phyloP scores from a whole-genome alignment of 2,888 invertebrate genomes.

The Cryptophagus acutangulus region DNA sequence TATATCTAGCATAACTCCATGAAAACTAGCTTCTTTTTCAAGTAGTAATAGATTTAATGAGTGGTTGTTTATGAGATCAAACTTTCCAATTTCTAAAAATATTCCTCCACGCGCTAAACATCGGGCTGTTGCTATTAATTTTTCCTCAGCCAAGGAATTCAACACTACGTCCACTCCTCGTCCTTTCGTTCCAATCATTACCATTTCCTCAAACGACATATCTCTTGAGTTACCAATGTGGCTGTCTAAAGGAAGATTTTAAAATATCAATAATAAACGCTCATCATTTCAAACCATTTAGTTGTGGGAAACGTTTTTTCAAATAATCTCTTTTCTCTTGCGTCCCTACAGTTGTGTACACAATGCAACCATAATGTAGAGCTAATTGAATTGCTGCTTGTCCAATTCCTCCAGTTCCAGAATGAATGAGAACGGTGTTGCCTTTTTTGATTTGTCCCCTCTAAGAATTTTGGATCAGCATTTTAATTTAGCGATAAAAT shows the following conservation, averaged over 20 bases:
- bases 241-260: no score
- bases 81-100: constrained; percentile 84
- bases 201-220: constrained; percentile 79
- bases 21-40: constrained; percentile 67
- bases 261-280: no score
- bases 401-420: constrained; percentile 69
- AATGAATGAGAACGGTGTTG: constrained; percentile 53
- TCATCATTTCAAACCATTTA: no score
- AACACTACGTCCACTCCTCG: constrained; percentile 85
- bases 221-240: constrained; percentile 64
- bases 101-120: constrained; percentile 59
- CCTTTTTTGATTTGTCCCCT: constrained; percentile 31
- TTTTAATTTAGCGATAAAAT: background rate
- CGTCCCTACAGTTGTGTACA: constrained; percentile 68
- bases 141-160: constrained; percentile 90
- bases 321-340: constrained; percentile 61
- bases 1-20: constrained; percentile 66
- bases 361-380: constrained; percentile 58
- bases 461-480: constrained; percentile 15
- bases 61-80: constrained; percentile 67
- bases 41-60: constrained; percentile 62
- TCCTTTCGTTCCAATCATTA: constrained; percentile 74
- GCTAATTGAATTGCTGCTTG: constrained; percentile 74
- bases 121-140: constrained; percentile 66
- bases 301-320: constrained; percentile 49